phyloP scores from a whole-genome alignment of 2,888 invertebrate genomes.

The Oscheius sp. region DNA sequence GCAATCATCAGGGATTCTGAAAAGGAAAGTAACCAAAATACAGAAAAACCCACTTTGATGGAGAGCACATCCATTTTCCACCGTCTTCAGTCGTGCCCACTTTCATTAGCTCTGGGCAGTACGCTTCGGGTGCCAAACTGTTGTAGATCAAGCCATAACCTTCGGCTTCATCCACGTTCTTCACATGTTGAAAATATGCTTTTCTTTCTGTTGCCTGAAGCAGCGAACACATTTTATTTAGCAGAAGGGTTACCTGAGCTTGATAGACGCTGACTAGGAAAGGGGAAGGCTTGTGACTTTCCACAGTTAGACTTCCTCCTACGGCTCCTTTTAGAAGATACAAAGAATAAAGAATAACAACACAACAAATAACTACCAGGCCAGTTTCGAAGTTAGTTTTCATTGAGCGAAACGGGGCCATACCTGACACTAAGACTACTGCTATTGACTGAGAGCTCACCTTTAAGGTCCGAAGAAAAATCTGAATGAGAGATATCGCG shows the following conservation, averaged over 20 bases:
- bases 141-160: constrained; percentile 1
- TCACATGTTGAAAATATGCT: no score
- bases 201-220: neutral
- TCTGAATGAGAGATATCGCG: no score
- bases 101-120: constrained; percentile 37
- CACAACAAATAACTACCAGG: no score
- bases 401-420: no score
- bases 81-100: constrained; percentile 41
- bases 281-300: neutral
- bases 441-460: no score
- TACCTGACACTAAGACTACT: no score
- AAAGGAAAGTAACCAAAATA: neutral
- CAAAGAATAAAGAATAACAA: no score
- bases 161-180: no score
- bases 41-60: constrained; percentile 11
- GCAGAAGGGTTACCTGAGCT: neutral
- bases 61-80: constrained; percentile 43
- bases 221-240: neutral
- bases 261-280: neutral
- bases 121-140: constrained; percentile 15
- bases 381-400: no score
- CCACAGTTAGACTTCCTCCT: no score
- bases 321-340: no score
- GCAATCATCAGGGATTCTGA: neutral
- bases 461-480: no score